A percentile compares a stretch with the other conserved stretches of the same genome.
phyloP scores from a whole-genome alignment of 2,113 vertebrate genomes.

The Dunckerocampus dactyliophorus region DNA sequence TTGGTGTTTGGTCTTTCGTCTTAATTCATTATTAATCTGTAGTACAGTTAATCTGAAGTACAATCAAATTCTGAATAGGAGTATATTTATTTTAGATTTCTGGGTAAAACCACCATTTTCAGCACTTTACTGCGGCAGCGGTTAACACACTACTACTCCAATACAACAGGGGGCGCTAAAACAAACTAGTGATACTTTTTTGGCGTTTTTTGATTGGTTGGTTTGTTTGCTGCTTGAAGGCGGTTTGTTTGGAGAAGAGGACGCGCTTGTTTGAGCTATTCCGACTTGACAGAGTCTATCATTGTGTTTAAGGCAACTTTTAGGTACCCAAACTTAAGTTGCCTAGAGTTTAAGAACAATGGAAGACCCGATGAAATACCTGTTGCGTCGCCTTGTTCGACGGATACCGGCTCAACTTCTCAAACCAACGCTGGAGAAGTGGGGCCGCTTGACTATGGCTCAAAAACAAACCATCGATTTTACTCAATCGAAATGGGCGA shows the following conservation, averaged over 20 bases:
- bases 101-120: too few species aligned
- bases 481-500: constrained; percentile 63
- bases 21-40: too few species aligned
- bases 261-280: too few species aligned
- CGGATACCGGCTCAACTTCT: constrained; percentile 73
- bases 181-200: rapidly evolving
- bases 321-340: too few species aligned
- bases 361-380: constrained; percentile 68
- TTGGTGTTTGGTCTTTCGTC: too few species aligned
- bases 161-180: constrained; percentile 29
- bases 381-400: constrained; percentile 74
- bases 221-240: constrained; percentile 22
- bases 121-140: too few species aligned
- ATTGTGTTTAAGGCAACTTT: neutral
- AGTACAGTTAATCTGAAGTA: too few species aligned
- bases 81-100: too few species aligned
- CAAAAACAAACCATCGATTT: constrained; percentile 74
- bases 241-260: constrained; percentile 48
- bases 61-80: too few species aligned
- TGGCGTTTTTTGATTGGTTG: constrained; percentile 49
- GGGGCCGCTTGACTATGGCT: constrained; percentile 74
- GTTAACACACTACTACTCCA: constrained; percentile 24
- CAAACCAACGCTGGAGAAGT: constrained; percentile 66
- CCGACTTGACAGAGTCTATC: too few species aligned
- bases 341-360: constrained; percentile 59